phyloP scores from a whole-genome alignment of 2,113 vertebrate genomes.

The Ceratotherium simum region DNA sequence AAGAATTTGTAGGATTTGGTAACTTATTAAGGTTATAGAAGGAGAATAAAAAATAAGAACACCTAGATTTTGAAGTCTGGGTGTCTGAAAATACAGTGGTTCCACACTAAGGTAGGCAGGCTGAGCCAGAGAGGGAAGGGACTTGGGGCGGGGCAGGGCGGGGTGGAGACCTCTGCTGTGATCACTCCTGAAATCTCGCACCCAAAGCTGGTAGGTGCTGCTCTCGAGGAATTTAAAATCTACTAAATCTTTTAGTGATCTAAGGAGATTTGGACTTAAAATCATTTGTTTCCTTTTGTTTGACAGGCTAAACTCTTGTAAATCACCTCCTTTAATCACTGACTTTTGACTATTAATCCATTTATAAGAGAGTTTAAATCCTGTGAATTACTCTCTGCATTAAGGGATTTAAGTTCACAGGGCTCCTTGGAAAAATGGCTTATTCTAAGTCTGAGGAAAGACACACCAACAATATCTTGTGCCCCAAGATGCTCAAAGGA shows the following conservation, averaged over 20 bases:
- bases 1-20: neutral
- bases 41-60: neutral
- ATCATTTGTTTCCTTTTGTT: constrained; percentile 37
- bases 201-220: neutral
- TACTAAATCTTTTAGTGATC: constrained; percentile 21
- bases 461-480: neutral
- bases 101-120: neutral
- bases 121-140: neutral
- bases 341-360: neutral
- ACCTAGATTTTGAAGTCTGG: neutral
- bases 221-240: neutral
- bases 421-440: neutral
- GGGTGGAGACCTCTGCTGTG: neutral
- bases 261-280: neutral
- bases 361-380: neutral
- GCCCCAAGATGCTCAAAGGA: neutral
- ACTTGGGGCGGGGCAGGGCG: accelerated
- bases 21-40: neutral
- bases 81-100: neutral
- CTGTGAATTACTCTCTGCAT: neutral
- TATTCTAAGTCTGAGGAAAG: neutral
- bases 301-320: neutral
- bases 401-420: constrained; percentile 16
- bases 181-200: too few relatives aligned
- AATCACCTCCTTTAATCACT: neutral